Base-by-base conservation (phyloP, 2,113 vertebrate species). In the Xiphorhynchus elegans region DNA sequence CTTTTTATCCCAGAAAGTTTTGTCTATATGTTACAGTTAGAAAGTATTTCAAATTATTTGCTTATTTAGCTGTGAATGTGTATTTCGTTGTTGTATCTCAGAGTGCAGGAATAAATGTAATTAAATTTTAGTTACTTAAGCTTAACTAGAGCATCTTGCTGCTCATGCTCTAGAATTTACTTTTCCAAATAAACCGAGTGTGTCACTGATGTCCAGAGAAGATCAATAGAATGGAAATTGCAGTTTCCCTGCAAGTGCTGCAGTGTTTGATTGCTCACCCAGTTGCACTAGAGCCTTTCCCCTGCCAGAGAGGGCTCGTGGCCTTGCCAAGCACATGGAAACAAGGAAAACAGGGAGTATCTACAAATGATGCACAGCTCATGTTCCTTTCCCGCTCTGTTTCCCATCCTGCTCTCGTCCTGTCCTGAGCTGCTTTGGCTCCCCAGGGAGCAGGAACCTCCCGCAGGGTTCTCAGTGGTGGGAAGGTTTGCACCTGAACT, bases 161-260 rank as follows among this genome's bases (percentile, higher is more conserved):
- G 55, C 90, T 87, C 83, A 72, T 31, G 86, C 81, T 95, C 85
- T 82, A 85, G 91, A 98, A 97, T 97, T 97, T 96, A 94, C 98
- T 97, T 98, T 98, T 96, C 96, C 96, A 96, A 67, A 96, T 97
- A 97, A 98, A 96, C 96, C 97, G 90, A 28, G 86, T 42, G 90
- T 97, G 96, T 96, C 96, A 93, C 52, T 89, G 97, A 94, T 94
- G 93, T 96, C 95, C 87, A 85, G 96, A 84, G 93, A 95, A 96
- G 94, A 98, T 98, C 97, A 98, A 98, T 97, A 97, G 95, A 88
- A 97, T 97, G 97, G 97, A 98, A 98, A 98, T 98, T 98, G 96
- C 97, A 96, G 89, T 98, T 98, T 97, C 97, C 89, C 96, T 97
- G 97, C 63, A 97, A 98, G 97, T 97, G 97, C 95, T 97, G 96